Evolutionary conservation across 1,140 invertebrate genomes (phyloP), one percentile per base, ranked within the genome.

Genomic region (Scaptomyza pallida): DNA sequence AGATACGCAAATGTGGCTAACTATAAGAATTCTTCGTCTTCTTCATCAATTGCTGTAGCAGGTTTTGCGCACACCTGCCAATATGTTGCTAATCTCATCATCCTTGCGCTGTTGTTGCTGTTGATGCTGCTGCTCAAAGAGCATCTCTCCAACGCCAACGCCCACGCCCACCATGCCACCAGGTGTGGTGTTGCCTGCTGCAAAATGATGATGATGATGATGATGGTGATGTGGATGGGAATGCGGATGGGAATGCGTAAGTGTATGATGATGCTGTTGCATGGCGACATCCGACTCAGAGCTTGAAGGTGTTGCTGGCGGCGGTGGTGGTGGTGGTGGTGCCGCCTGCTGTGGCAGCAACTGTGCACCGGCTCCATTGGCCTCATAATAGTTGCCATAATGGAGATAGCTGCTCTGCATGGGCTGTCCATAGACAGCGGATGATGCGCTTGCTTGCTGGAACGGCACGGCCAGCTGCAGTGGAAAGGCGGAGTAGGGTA

Each of bases 81-180:
- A 91, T 76, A 97, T 97, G 68, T 96, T 95, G 92, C 96, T 96
- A 92, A 97, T 97, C 85, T 97, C 96, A 65, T 96, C 96, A 51
- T 96, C 96, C 72, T 95, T 95, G 16, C 93, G 92, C 35, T 93
- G 79, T 44, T 74, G 78, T 17, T 93, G 90, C 19, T 94, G 80
- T 37, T 85, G 79, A 12, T 94, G 79, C 55, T 83, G 79, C 23
- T 93, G 90, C 43, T 69, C 94, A 2, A 92, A 91, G 9, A 92
- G 51, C 68, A 89, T 77, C 15, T 91, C 90, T 1, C 78, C 72
- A 0, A 85, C 75, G 1, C 52, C 45, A 2, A 69, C 57, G 26
- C 67, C 70, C 9, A 67, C 73, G 5, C 64, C 77, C 17, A 72
- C 70, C 64, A 77, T 70, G 17, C 82, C 62, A 5, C 82, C 62